Conservation (phyloP, 2,797 vertebrate genomes). For the Tangara arthus region DNA sequence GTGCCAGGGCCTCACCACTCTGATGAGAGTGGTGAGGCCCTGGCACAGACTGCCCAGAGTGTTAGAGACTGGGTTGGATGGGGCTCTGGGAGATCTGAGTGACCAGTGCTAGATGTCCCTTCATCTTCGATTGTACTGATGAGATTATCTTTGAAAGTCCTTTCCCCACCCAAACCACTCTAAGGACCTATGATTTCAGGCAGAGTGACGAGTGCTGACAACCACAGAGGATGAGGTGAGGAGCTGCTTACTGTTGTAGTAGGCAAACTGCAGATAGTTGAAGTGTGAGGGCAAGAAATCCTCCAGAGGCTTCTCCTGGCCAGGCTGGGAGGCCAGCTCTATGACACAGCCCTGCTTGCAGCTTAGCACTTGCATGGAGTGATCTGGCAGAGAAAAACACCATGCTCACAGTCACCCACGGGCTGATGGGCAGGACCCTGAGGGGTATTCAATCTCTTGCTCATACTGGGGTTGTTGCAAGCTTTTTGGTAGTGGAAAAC, state of each 20-base stretch:
- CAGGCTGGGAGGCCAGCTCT: slow-evolving; percentile 81
- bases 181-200: neutral
- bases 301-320: slow-evolving; percentile 84
- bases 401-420: fast-evolving
- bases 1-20: neutral
- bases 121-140: neutral
- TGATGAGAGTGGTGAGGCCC: neutral
- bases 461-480: neutral
- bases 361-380: slow-evolving; percentile 89
- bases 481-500: neutral
- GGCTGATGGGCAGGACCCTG: neutral
- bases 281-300: slow-evolving; percentile 91
- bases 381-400: slow-evolving; percentile 77
- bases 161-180: neutral
- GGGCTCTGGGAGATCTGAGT: neutral
- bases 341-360: slow-evolving; percentile 91
- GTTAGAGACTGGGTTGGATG: neutral
- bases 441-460: neutral
- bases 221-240: fast-evolving
- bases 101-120: neutral
- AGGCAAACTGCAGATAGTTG: slow-evolving; percentile 97
- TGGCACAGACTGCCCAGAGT: neutral
- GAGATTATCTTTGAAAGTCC: neutral
- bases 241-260: slow-evolving; percentile 89
- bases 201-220: neutral